These are phyloP conservation scores for Trichogramma evanescens DNA, from an alignment of 2,888 invertebrate species.

Conservation along the genomic window DNA sequence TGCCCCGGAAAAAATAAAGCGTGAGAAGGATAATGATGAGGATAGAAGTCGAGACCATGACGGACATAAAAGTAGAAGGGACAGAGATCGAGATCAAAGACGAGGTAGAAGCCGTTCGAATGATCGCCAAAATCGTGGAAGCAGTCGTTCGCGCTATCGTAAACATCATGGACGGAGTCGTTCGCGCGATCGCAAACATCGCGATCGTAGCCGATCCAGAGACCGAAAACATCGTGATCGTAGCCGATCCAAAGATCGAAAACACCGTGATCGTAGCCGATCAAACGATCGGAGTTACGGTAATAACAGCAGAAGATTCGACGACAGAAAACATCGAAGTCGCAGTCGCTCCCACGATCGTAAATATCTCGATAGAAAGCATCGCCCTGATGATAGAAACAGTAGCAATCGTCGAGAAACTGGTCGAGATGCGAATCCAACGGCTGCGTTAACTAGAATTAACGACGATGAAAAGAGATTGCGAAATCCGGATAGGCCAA, in stretches of 20 bases:
- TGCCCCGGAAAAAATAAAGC: constrained; percentile 38
- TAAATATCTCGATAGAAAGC: too few species aligned
- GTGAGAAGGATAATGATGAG: constrained; percentile 19
- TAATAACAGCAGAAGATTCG: constrained; percentile 26
- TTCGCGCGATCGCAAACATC: constrained; percentile 12
- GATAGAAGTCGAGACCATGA: constrained; percentile 21
- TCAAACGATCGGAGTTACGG: constrained; percentile 28
- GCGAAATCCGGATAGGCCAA: constrained; percentile 89
- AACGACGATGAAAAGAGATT: constrained; percentile 62
- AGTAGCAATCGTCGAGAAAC: constrained; percentile 61
- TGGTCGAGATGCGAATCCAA: constrained; percentile 90
- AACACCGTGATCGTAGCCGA: constrained; percentile 30
- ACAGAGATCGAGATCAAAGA: constrained; percentile 26
- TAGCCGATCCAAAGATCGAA: constrained; percentile 24
- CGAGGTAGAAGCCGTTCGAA: constrained; percentile 19
- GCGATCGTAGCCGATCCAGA: constrained; percentile 24
- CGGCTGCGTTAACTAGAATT: constrained; percentile 59
- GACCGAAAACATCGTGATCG: constrained; percentile 30
- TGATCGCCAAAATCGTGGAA: constrained; percentile 18
- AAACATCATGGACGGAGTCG: constrained; percentile 24
- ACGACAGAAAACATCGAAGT: constrained; percentile 28
- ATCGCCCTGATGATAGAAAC: too few species aligned
- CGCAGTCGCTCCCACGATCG: too few species aligned
- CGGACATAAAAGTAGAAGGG: constrained; percentile 26
- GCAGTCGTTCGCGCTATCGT: constrained; percentile 12